Evolutionary conservation across 2,888 invertebrate species (phyloP), one percentile per base, ranked within the genome.

Genomic region (Conus canariensis): DNA sequence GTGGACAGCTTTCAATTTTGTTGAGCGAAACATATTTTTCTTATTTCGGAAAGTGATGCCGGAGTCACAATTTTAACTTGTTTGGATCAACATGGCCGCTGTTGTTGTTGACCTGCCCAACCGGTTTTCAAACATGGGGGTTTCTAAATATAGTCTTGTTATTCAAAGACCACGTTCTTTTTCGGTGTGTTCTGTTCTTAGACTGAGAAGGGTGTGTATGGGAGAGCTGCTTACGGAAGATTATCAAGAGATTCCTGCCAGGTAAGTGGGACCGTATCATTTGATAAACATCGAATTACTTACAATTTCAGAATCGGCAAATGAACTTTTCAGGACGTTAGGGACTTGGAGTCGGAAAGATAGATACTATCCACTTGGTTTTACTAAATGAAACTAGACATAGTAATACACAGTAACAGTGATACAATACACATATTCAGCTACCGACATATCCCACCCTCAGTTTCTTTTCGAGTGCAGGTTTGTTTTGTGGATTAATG

Each of bases 111-210:
- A 85, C 85, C 70, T 85, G 89, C 56, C 22, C 45, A 89, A 89
- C 89, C 89, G 89, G 89, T 89, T 89, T 85, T 12, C 16, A n/a
- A 58, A 59, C 30, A 85, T 89, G 89, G 85, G 85, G 85, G 64
- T 56, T 12, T 77, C 89, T 89, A 89, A 85, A 70, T 74, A 56
- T 89, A 89, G 89, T 30, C 10, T 25, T 58, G 82, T 22, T 22
- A 59, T 83, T 74, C 25, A 19, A 12, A 89, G 70, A 85, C 56
- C 89, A 89, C 85, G 89, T 77, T 89, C 56, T 70, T 70, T 77
- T 74, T 58, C 82, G 25, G 80, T 80, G 74, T 80, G 74, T 88
- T 74, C 59, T 19, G 60, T 30, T 59, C 82, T 60, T 25, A 30
- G 60, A 9, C 45, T 67, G 14, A 16, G 56, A 59, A 85, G 85